phyloP scores from a whole-genome alignment of 2,797 vertebrate genomes.

The Loriculus beryllinus region DNA sequence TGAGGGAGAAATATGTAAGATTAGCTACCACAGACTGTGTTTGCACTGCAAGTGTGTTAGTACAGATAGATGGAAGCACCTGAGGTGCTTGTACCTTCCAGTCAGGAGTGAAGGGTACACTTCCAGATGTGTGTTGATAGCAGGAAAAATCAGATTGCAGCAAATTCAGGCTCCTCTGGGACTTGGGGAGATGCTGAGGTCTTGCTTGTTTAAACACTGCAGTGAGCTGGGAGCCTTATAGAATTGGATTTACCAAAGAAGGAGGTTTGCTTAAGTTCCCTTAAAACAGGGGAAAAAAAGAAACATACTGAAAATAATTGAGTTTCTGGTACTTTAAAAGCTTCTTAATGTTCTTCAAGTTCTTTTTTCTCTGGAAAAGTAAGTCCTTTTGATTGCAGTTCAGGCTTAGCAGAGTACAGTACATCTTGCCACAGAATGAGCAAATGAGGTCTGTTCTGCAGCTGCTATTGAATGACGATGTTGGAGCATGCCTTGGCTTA shows the following conservation, averaged over 20 bases:
- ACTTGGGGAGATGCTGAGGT: background rate
- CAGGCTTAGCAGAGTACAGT: conserved; percentile 34
- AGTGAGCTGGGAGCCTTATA: background rate
- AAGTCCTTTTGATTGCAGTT: conserved; percentile 55
- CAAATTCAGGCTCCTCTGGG: background rate
- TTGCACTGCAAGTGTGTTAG: background rate
- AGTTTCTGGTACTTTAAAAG: conserved; percentile 54
- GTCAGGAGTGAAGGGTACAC: background rate
- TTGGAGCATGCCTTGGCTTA: conserved; percentile 47
- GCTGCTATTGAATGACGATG: conserved; percentile 47
- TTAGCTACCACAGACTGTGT: background rate
- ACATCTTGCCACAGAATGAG: conserved; percentile 46
- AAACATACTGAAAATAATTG: conserved; percentile 34
- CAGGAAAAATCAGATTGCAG: background rate
- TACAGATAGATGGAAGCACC: background rate
- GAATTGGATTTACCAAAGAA: background rate
- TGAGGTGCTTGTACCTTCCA: background rate
- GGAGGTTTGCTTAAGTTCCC: background rate
- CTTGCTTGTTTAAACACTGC: conserved; percentile 20
- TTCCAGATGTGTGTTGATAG: background rate
- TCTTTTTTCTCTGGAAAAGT: background rate
- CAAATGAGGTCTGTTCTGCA: conserved; percentile 49
- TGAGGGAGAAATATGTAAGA: background rate
- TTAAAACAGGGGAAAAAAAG: background rate
- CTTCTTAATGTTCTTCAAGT: conserved; percentile 41